Evolutionary conservation across 2,113 vertebrate genomes (phyloP), one percentile per base, ranked within the genome.

Genomic region (Panurus biarmicus): DNA sequence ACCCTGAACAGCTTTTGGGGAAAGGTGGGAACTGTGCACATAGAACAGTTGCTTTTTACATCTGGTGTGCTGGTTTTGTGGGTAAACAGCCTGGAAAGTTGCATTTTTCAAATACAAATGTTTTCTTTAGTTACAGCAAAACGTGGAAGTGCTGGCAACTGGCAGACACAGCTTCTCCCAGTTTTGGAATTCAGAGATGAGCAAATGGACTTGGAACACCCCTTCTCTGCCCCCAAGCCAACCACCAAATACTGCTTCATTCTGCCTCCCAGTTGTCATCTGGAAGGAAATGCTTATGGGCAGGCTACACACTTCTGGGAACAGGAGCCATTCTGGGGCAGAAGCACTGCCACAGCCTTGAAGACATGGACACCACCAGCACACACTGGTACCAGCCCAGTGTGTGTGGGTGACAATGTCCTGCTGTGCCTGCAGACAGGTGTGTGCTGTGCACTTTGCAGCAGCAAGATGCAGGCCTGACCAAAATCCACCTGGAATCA

Each of bases 61-160:
- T 54, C 71, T 35, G 3, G 4, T 57, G 57, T 70, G 45, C 62
- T 70, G n/a, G 26, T 57, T 92, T 85, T 91, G 79, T 40, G 80
- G 69, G 72, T 78, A 76, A 97, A 82, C 53, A 89, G 71, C 76
- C 84, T 77, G 78, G 50, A 89, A 95, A 94, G 88, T 7, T 42
- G 45, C 45, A n/a, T 94, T 95, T 96, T 62, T 3, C 10, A 87
- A 85, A 85, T 21, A 81, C 23, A 84, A 80, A 77, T 56, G 51
- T 87, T 96, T 94, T 79, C 42, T 91, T 69, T 89, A 95, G 81
- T 95, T 95, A 95, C 76, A 94, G 74, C 77, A 83, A 80, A n/a
- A 15, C 14, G 45, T 53, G 33, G 53, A 81, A 92, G 54, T 2
- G 2, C 47, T 62, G 79, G 91, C 89, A 89, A 47, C n/a, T 8